Percentiles rank a stretch among this genome's conserved stretches.
Evolutionary conservation across 2,888 invertebrate genomes (phyloP).

Genomic region (Sphaerophoria rueppellii): DNA sequence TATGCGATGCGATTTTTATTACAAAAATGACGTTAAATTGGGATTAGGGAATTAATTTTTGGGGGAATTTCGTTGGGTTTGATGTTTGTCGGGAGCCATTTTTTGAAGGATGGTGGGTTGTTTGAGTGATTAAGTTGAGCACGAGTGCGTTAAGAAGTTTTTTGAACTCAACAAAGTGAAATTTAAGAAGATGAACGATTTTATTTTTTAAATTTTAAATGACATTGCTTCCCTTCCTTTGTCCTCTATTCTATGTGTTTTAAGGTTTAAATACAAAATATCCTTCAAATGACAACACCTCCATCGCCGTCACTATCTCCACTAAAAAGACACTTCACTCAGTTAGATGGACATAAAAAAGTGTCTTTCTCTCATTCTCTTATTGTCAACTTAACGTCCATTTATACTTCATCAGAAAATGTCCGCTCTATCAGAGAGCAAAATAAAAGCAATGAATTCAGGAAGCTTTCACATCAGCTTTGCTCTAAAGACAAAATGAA

Average conservation of each 20-base stretch:
- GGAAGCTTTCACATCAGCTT: slow-evolving; percentile 34
- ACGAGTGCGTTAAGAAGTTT: background rate
- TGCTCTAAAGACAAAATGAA: too few species aligned
- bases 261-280: slow-evolving; percentile 11
- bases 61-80: slow-evolving; percentile 4
- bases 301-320: background rate
- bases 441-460: slow-evolving; percentile 34
- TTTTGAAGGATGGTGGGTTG: background rate
- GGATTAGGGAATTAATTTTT: slow-evolving; percentile 46
- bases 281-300: slow-evolving; percentile 17
- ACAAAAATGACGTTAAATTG: slow-evolving; percentile 56
- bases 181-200: too few species aligned
- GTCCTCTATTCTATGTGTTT: background rate
- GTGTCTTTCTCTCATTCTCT: slow-evolving; percentile 8
- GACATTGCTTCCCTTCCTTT: too few species aligned
- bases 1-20: slow-evolving; percentile 41
- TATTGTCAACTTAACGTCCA: slow-evolving; percentile 66
- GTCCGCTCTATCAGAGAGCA: background rate
- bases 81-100: background rate
- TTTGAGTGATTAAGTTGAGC: slow-evolving; percentile 13
- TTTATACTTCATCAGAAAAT: slow-evolving; percentile 27
- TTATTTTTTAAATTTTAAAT: too few species aligned
- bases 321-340: slow-evolving; percentile 15
- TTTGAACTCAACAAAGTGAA: too few species aligned
- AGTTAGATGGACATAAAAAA: slow-evolving; percentile 50